Conservation (phyloP, 1,140 invertebrate genomes). For the Sycophaga agraensis region DNA sequence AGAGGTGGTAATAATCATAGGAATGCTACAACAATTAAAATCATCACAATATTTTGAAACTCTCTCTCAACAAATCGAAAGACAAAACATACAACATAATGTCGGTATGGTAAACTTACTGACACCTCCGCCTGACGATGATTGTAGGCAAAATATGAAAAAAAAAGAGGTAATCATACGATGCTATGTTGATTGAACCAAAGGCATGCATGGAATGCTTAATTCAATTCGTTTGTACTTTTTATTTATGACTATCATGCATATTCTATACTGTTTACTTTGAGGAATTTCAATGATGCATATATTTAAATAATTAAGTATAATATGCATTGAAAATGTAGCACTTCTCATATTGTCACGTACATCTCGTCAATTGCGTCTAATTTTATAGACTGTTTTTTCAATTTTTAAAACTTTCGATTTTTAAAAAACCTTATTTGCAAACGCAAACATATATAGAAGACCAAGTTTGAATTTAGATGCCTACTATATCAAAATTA, state of each 20-base stretch:
- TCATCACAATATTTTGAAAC: slow-evolving; percentile 35
- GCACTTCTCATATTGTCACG: not conserved
- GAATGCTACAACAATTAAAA: slow-evolving; percentile 25
- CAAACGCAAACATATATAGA: too few species aligned
- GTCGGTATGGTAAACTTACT: slow-evolving; percentile 50
- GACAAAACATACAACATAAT: slow-evolving; percentile 41
- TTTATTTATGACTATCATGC: slow-evolving; percentile 24
- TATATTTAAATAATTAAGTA: slow-evolving; percentile 17
- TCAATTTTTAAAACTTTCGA: too few species aligned
- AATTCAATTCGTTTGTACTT: slow-evolving; percentile 17
- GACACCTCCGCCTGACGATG: slow-evolving; percentile 51
- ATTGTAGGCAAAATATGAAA: slow-evolving; percentile 49
- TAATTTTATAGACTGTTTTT: too few species aligned
- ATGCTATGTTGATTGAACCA: slow-evolving; percentile 35
- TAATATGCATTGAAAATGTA: slow-evolving; percentile 6
- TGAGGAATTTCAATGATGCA: slow-evolving; percentile 7
- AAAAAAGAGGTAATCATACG: slow-evolving; percentile 44
- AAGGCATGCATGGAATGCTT: slow-evolving; percentile 36
- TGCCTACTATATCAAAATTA: too few species aligned
- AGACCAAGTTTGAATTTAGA: too few species aligned
- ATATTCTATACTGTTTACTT: slow-evolving; percentile 18
- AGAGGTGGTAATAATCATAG: slow-evolving; percentile 7
- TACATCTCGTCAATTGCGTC: not conserved
- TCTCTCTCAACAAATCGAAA: slow-evolving; percentile 29
- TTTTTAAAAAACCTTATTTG: too few species aligned